These are phyloP conservation scores for Triplophysa siluroides DNA, from an alignment of 2,113 vertebrate species.

Conservation along the genomic window DNA sequence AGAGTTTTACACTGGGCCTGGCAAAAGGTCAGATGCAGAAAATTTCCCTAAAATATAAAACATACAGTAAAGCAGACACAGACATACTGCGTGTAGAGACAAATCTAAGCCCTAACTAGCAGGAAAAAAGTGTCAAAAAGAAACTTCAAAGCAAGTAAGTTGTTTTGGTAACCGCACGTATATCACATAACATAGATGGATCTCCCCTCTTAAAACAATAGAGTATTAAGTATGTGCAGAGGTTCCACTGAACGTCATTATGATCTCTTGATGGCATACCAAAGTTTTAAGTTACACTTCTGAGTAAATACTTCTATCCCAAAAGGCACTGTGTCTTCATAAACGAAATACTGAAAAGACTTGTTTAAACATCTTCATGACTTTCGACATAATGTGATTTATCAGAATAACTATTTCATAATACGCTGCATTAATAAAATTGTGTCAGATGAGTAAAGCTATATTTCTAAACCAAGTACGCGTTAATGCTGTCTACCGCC, in stretches of 20 bases:
- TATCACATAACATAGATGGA: slow-evolving; percentile 23
- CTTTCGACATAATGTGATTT: slow-evolving; percentile 34
- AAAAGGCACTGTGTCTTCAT: slow-evolving; percentile 21
- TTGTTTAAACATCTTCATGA: slow-evolving; percentile 33
- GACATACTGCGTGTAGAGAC: slow-evolving; percentile 16
- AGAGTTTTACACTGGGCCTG: background rate
- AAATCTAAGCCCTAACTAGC: slow-evolving; percentile 15
- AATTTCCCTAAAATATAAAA: slow-evolving; percentile 16
- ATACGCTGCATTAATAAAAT: background rate
- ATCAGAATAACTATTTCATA: slow-evolving; percentile 12
- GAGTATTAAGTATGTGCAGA: slow-evolving; percentile 20
- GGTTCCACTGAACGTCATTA: slow-evolving; percentile 32
- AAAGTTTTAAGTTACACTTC: slow-evolving; percentile 26
- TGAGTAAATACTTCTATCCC: slow-evolving; percentile 11
- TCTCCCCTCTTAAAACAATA: slow-evolving; percentile 30
- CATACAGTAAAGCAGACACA: slow-evolving; percentile 27
- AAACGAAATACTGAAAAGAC: slow-evolving; percentile 30
- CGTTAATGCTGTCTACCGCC: background rate
- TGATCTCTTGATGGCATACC: slow-evolving; percentile 19
- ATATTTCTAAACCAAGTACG: background rate
- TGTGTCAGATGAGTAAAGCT: background rate
- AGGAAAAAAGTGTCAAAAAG: slow-evolving; percentile 39
- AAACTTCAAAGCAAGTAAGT: slow-evolving; percentile 25
- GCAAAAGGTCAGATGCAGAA: background rate
- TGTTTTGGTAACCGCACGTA: slow-evolving; percentile 22